Evolutionary conservation across 2,797 vertebrate genomes (phyloP), one percentile per base, ranked within the genome.

Genomic region (Microctenopoma stevenorrisi): DNA sequence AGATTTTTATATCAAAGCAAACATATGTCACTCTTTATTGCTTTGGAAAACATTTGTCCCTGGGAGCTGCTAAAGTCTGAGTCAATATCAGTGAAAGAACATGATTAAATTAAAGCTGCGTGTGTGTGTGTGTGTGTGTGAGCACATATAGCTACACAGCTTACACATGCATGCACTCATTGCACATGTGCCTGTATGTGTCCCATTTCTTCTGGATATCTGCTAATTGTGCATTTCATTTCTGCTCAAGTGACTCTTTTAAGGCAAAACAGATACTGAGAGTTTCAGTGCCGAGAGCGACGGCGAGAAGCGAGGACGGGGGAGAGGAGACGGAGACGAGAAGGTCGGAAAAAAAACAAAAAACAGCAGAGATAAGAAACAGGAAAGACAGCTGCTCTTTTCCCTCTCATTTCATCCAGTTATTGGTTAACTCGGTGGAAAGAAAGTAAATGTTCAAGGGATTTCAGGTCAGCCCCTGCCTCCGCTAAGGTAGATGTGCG

Each of bases 361-460:
- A 63, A 70, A 15, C 28, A 33, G 61, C 33, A 74, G 61, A 90
- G 89, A 91, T 89, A 90, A 94, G 90, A 95, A 91, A 93, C 85
- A 91, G 93, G 84, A 89, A 86, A 96, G 95, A 96, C 96, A 97
- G 96, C 94, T 96, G 96, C 94, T 94, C 94, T 95, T 92, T 97
- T 96, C 96, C 94, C 93, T 94, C 91, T 96, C 96, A 96, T 97
- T 97, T 97, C 95, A 96, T 95, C 93, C 93, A 84, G 91, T 96
- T 95, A 96, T 96, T 96, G 96, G 96, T 95, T 97, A 98, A 97
- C 96, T 96, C 94, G 88, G 94, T 95, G 96, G 95, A 96, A 96
- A 96, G 88, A 95, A 96, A 95, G 93, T 93, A 94, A 92, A 96
- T 95, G 95, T 97, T 96, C 94, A 91, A 94, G 95, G 94, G 94